Percentiles rank a stretch among this genome's conserved stretches.
phyloP scores from a whole-genome alignment of 2,888 invertebrate genomes.

The Cryptosula pallasiana region DNA sequence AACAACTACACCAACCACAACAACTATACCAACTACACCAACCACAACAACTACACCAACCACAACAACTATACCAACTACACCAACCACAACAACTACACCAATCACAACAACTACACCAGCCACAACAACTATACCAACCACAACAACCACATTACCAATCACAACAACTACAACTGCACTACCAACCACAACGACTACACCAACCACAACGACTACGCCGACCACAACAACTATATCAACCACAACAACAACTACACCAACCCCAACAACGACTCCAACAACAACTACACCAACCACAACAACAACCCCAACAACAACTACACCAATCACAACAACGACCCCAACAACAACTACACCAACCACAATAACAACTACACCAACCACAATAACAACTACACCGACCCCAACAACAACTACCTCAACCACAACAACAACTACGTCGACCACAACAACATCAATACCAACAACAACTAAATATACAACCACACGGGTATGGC shows the following conservation, averaged over 20 bases:
- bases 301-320: neutral
- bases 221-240: neutral
- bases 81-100: too few species aligned
- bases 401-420: neutral
- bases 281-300: neutral
- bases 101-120: neutral
- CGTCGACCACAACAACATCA: neutral
- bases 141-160: too few species aligned
- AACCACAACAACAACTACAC: neutral
- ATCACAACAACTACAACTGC: too few species aligned
- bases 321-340: neutral
- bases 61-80: too few species aligned
- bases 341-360: slow-evolving; percentile 8
- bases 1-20: neutral
- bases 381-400: neutral
- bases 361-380: neutral
- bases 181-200: too few species aligned
- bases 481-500: too few species aligned
- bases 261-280: slow-evolving; percentile 5
- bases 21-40: neutral
- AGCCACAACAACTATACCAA: neutral
- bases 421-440: neutral
- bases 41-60: neutral
- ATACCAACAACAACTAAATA: neutral
- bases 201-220: neutral